Conservation (phyloP, 2,797 vertebrate genomes). For the Cossypha heuglini region DNA sequence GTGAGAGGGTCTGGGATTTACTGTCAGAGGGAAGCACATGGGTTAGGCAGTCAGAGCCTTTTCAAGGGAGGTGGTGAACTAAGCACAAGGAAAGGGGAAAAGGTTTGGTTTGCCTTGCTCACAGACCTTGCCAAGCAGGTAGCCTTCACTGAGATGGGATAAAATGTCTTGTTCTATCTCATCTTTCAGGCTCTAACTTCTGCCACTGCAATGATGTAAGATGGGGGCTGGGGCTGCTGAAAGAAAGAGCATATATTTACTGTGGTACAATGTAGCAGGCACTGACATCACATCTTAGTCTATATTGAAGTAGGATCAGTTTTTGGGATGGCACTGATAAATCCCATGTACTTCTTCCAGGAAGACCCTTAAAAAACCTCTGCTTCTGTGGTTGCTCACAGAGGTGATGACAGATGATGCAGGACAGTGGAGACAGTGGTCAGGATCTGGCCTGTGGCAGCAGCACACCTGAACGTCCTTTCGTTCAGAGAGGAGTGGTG, state of each 20-base stretch:
- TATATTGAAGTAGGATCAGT: background rate
- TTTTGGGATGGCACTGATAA: background rate
- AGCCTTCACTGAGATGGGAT: background rate
- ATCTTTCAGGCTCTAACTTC: background rate
- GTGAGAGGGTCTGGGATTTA: background rate
- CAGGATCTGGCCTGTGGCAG: background rate
- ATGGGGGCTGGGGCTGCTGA: background rate
- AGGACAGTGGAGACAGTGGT: background rate
- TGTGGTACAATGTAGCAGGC: background rate
- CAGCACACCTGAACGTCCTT: fast-evolving
- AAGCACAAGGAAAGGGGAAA: background rate
- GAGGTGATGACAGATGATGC: background rate
- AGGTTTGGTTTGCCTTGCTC: background rate
- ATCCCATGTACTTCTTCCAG: background rate
- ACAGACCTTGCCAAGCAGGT: background rate
- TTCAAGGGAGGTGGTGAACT: background rate
- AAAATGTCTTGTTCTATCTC: background rate
- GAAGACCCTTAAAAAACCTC: background rate
- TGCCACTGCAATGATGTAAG: background rate
- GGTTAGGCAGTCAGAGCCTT: background rate
- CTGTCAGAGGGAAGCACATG: background rate
- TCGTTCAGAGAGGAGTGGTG: background rate
- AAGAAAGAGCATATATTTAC: background rate
- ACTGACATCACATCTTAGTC: background rate
- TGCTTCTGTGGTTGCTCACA: background rate